Conservation (phyloP, 64 coral and sea anemone species). For the Dendrophyllia cribrosa region DNA sequence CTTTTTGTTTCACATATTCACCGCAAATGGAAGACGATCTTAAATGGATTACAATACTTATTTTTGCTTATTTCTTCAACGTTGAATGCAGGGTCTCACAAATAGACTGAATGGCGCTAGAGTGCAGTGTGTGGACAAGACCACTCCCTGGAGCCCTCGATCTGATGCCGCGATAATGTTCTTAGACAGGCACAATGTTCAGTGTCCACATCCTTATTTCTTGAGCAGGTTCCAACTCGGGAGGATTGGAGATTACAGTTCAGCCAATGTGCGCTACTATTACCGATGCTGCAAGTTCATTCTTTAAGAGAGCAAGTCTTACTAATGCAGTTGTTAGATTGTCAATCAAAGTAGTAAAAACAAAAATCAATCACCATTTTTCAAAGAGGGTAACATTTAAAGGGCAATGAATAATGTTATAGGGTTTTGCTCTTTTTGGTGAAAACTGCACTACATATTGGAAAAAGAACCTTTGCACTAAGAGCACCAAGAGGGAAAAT, state of each 20-base stretch:
- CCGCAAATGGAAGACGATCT: no score
- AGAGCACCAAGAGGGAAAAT: no score
- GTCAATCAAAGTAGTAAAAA: no score
- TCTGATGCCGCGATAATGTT: slow-evolving; percentile 23
- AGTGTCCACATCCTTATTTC: slow-evolving; percentile 1
- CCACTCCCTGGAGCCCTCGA: neutral
- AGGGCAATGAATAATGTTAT: no score
- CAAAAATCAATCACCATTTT: no score
- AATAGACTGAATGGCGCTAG: neutral
- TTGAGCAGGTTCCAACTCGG: neutral
- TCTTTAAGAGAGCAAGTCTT: neutral
- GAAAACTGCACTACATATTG: no score
- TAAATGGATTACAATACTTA: no score
- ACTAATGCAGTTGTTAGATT: no score
- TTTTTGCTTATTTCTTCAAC: neutral
- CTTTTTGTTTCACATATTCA: no score
- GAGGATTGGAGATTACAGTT: neutral
- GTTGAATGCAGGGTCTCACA: neutral
- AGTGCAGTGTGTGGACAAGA: neutral
- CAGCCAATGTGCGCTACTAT: slow-evolving; percentile 10
- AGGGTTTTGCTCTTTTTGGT: no score
- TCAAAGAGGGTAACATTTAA: no score
- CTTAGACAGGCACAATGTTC: neutral
- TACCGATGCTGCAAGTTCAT: neutral
- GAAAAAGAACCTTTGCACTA: no score